These are phyloP conservation scores for Aix galericulata DNA, from an alignment of 2,113 vertebrate species.

Conservation along the genomic window DNA sequence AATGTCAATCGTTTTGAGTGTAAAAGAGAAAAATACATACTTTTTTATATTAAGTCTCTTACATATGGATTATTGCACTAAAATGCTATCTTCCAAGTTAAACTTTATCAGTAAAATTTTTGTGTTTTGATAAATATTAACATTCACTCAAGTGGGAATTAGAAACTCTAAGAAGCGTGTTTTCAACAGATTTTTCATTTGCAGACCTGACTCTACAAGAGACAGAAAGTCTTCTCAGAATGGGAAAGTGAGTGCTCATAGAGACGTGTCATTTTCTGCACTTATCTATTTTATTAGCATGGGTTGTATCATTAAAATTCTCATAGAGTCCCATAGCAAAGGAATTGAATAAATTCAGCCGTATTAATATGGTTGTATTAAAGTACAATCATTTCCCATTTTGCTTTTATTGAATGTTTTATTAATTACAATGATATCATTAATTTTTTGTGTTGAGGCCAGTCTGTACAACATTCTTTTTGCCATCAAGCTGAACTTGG, in stretches of 20 bases:
- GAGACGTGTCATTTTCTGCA: neutral
- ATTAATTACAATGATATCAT: slow-evolving; percentile 56
- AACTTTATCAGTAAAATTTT: neutral
- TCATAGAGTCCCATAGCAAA: neutral
- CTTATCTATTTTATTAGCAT: slow-evolving; percentile 12
- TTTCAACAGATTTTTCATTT: slow-evolving; percentile 9
- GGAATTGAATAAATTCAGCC: slow-evolving; percentile 12
- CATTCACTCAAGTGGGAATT: neutral
- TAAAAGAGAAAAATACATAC: neutral
- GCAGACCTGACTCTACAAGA: neutral
- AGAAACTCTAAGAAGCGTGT: neutral
- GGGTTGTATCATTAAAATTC: slow-evolving; percentile 30
- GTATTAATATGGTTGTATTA: slow-evolving; percentile 5
- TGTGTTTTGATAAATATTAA: slow-evolving; percentile 32
- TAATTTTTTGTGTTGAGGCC: slow-evolving; percentile 19
- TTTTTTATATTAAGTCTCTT: neutral
- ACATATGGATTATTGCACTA: neutral
- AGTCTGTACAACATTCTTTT: neutral
- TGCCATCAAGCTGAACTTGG: neutral
- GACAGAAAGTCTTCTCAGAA: neutral
- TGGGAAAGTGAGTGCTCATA: neutral
- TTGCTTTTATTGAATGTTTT: slow-evolving; percentile 52
- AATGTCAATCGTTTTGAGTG: neutral
- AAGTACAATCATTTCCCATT: slow-evolving; percentile 18
- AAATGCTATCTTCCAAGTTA: slow-evolving; percentile 12